Conservation (phyloP, 2,797 vertebrate species). For the Sebastes umbrosus region DNA sequence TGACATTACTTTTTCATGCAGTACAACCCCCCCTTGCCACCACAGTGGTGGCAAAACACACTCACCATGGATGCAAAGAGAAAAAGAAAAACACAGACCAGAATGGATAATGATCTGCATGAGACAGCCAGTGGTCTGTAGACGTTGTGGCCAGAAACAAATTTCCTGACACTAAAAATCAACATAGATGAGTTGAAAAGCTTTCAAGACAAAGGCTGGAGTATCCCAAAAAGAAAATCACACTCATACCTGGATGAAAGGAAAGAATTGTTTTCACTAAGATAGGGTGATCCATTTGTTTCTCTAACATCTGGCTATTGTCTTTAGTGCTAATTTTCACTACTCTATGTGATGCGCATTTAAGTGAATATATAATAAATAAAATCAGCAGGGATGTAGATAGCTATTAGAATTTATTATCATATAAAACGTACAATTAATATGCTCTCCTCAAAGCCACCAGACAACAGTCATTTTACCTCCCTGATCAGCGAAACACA, state of each 20-base stretch:
- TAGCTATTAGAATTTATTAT: not conserved
- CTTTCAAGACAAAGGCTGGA: not conserved
- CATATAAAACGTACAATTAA: not conserved
- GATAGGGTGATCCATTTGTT: not conserved
- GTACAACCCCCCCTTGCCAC: not conserved
- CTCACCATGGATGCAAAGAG: not conserved
- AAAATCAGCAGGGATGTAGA: not conserved
- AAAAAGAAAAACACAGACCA: not conserved
- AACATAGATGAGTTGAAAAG: not conserved
- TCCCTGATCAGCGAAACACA: not conserved
- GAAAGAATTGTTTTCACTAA: not conserved
- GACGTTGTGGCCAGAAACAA: not conserved
- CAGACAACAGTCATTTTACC: not conserved
- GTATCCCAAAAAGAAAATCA: not conserved
- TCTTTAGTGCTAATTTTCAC: not conserved
- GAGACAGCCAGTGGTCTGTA: not conserved
- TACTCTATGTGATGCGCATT: not conserved
- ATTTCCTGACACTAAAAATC: not conserved
- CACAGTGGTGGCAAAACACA: not conserved
- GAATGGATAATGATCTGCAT: not conserved
- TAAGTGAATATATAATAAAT: not conserved
- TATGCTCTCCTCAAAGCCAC: not conserved
- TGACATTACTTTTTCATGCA: not conserved
- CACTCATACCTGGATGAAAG: not conserved
- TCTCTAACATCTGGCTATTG: not conserved